A percentile compares a stretch with the other conserved stretches of the same genome.
Conservation (phyloP, 92 coral and sea anemone genomes). For the Parazoanthus atlanticus region DNA sequence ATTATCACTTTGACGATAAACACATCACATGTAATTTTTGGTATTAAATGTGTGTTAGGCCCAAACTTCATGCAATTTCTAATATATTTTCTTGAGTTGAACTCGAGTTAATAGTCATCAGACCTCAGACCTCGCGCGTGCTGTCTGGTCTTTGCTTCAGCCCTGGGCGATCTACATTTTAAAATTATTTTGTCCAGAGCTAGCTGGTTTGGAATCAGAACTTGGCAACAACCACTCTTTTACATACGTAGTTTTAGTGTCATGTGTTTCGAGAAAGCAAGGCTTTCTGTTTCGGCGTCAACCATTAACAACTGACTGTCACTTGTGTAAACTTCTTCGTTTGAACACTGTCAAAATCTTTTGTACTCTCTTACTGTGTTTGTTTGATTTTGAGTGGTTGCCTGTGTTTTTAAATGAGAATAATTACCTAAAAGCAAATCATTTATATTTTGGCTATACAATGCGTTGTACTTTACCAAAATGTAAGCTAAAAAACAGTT, state of each 20-base stretch:
- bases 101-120: too few relatives aligned
- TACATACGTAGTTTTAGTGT: too few relatives aligned
- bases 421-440: background rate
- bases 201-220: background rate
- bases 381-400: background rate
- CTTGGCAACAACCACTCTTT: background rate
- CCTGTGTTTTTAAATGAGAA: background rate
- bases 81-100: too few relatives aligned
- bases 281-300: too few relatives aligned
- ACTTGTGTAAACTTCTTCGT: slow-evolving; percentile 1
- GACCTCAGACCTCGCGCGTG: background rate
- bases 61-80: background rate
- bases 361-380: background rate
- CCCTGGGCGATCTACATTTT: too few relatives aligned
- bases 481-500: too few relatives aligned
- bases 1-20: slow-evolving; percentile 28
- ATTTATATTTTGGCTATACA: too few relatives aligned
- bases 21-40: background rate
- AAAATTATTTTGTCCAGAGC: too few relatives aligned
- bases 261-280: too few relatives aligned
- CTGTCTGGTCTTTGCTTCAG: background rate
- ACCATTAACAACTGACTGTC: background rate
- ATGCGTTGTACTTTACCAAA: background rate
- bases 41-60: too few relatives aligned
- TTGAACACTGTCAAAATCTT: slow-evolving; percentile 6